Evolutionary conservation across 92 coral and sea anemone species (phyloP).

Genomic region (Heliopora coerulea): DNA sequence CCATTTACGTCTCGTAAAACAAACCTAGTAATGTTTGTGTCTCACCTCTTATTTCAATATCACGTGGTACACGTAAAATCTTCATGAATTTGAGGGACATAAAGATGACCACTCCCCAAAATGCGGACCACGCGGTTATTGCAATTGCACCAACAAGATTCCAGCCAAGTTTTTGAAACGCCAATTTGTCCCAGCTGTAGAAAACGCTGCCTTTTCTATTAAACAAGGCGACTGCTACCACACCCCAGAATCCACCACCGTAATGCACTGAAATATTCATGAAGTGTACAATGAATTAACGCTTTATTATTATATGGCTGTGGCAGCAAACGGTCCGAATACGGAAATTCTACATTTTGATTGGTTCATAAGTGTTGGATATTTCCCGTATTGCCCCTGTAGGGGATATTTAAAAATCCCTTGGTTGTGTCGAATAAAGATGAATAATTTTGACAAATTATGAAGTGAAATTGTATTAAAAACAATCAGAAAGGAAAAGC

Average conservation of each 20-base stretch:
- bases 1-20: no score
- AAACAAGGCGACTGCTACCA: constrained; percentile 65
- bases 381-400: no score
- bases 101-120: constrained; percentile 52
- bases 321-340: no score
- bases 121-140: constrained; percentile 61
- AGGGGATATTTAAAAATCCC: no score
- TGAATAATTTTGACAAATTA: no score
- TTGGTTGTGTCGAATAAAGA: no score
- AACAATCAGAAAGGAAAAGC: no score
- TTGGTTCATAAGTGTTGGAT: no score
- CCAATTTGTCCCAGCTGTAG: constrained; percentile 44
- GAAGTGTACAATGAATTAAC: neutral
- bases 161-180: constrained; percentile 68
- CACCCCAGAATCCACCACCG: constrained; percentile 89
- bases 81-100: constrained; percentile 42
- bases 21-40: no score
- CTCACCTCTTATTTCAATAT: constrained; percentile 73
- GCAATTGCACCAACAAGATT: constrained; percentile 65
- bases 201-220: constrained; percentile 63
- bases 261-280: constrained; percentile 55
- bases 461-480: no score
- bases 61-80: constrained; percentile 64
- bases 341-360: no score
- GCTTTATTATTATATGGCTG: no score